Conservation (phyloP, 1,140 invertebrate species). For the Solenopsis invicta region DNA sequence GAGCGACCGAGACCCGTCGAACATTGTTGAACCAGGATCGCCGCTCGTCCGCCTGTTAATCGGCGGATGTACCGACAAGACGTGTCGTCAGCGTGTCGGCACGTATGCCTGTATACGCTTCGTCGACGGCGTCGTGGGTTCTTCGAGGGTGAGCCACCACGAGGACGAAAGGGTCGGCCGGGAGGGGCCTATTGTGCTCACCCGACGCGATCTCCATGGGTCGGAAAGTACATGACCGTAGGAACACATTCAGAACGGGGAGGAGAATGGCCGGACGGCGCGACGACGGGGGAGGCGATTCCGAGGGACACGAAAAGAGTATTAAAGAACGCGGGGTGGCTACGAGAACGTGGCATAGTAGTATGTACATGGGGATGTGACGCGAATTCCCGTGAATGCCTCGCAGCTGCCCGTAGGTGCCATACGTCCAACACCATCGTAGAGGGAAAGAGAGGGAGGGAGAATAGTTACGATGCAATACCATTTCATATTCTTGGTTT, state of each 20-base stretch:
- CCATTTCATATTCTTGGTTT: constrained; percentile 32
- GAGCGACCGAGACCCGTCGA: constrained; percentile 22
- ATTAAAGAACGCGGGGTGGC: constrained; percentile 60
- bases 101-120: constrained; percentile 43
- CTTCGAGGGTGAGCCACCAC: constrained; percentile 44
- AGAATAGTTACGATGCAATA: neutral
- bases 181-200: constrained; percentile 62
- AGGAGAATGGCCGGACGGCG: constrained; percentile 43
- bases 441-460: neutral
- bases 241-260: constrained; percentile 61
- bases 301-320: constrained; percentile 57
- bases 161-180: constrained; percentile 39
- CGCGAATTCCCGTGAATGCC: constrained; percentile 50
- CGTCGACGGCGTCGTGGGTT: constrained; percentile 32
- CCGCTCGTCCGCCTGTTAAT: constrained; percentile 50
- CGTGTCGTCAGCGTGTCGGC: constrained; percentile 53
- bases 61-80: constrained; percentile 61
- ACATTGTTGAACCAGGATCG: constrained; percentile 54
- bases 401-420: neutral
- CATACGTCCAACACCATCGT: constrained; percentile 2
- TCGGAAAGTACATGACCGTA: constrained; percentile 53
- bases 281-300: neutral
- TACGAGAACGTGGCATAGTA: constrained; percentile 35
- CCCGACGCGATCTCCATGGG: constrained; percentile 62
- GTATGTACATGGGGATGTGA: constrained; percentile 40